phyloP scores from a whole-genome alignment of 2,888 invertebrate species.

The Melanostoma scalare region DNA sequence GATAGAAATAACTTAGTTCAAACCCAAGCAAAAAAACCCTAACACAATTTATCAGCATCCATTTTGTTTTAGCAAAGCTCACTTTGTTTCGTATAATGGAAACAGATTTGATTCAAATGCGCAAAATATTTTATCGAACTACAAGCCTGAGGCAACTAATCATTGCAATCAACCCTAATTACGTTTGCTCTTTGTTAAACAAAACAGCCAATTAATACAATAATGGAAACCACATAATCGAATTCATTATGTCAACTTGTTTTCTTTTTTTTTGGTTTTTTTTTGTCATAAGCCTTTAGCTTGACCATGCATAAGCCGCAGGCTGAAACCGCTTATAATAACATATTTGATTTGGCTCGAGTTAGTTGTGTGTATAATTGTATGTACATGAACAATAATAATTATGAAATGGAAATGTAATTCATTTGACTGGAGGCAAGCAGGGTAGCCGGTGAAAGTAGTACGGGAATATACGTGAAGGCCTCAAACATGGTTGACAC shows the following conservation, averaged over 20 bases:
- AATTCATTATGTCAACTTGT: conserved; percentile 72
- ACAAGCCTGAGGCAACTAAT: conserved; percentile 61
- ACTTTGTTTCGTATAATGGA: too few species aligned
- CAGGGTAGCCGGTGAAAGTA: too few species aligned
- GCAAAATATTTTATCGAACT: conserved; percentile 43
- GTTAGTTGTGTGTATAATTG: conserved; percentile 11
- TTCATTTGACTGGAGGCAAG: conserved; percentile 1
- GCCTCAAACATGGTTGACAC: conserved; percentile 9
- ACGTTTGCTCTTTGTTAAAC: conserved; percentile 70
- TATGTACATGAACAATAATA: conserved; percentile 33
- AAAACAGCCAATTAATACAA: conserved; percentile 70
- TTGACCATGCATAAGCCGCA: conserved; percentile 53
- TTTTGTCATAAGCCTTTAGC: conserved; percentile 34
- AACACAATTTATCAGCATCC: too few species aligned
- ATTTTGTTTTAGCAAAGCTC: too few species aligned
- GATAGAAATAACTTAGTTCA: too few species aligned
- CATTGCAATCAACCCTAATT: conserved; percentile 70
- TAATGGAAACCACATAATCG: conserved; percentile 72
- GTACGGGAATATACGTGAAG: background rate
- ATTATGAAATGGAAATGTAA: conserved; percentile 58
- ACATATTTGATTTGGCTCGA: conserved; percentile 65
- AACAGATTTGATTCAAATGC: background rate
- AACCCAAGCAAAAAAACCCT: too few species aligned
- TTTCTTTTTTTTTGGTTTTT: conserved; percentile 50
- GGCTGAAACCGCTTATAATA: conserved; percentile 57